These are phyloP conservation scores for Actinia equina DNA, from an alignment of 64 coral and sea anemone species.

Conservation along the genomic window DNA sequence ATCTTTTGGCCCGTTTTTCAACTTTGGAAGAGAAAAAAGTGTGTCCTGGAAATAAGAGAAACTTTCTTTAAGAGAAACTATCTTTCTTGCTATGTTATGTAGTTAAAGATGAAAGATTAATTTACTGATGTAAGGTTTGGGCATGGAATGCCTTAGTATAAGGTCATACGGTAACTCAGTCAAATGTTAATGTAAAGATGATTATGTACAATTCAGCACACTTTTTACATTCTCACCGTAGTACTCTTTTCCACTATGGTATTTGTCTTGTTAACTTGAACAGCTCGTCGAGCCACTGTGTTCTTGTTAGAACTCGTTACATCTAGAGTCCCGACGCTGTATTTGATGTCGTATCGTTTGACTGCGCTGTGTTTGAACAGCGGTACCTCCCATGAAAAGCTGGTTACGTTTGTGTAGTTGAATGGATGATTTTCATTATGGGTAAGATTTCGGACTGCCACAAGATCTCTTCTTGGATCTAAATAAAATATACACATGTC, in stretches of 20 bases:
- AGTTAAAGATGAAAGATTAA: too few species aligned
- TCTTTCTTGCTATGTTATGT: too few species aligned
- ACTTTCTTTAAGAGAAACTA: too few species aligned
- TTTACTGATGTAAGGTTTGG: too few species aligned
- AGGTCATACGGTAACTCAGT: not conserved
- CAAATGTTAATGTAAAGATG: too few species aligned
- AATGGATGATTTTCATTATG: not conserved
- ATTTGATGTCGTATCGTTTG: slow-evolving; percentile 20
- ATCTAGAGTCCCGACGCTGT: not conserved
- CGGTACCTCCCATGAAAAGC: slow-evolving; percentile 28
- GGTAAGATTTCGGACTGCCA: slow-evolving; percentile 8
- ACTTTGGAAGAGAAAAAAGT: not conserved
- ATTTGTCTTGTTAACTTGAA: not conserved
- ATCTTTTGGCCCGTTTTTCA: not conserved
- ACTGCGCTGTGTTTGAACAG: slow-evolving; percentile 40
- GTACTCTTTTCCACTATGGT: not conserved
- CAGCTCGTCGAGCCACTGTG: not conserved
- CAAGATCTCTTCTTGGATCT: slow-evolving; percentile 15
- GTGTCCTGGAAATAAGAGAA: not conserved
- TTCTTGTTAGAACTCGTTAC: not conserved
- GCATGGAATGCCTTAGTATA: too few species aligned
- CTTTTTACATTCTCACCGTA: not conserved
- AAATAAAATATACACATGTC: not conserved
- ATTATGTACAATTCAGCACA: not conserved
- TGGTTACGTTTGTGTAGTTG: slow-evolving; percentile 17